Evolutionary conservation across 2,888 invertebrate genomes (phyloP), one percentile per base, ranked within the genome.

Genomic region (Prosopocoilus inquinatus): DNA sequence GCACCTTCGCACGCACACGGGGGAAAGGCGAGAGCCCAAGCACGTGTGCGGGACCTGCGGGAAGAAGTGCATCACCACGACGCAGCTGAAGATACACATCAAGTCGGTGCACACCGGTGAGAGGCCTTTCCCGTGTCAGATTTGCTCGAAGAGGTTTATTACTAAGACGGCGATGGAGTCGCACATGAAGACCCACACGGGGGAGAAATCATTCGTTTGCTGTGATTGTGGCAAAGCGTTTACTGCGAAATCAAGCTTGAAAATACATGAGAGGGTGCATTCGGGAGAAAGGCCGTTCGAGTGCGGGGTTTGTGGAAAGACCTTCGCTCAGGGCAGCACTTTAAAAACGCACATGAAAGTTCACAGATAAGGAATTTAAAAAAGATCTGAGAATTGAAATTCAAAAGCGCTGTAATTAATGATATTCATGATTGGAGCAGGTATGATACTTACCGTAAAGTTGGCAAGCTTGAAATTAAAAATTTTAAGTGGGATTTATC

Each of bases 1-100:
- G 2, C 71, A 71, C 51, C 58, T 66, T 16, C 60, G 67, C 16
- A 66, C 62, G 2, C 68, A 68, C 47, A 67, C 68, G 1, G 68
- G 68, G 7, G 67, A 68, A 53, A 47, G 64, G 20, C 66, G 65
- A 1, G 20, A 46, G 28, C 46, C 28, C 2, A 46, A 12, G n/a
- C 64, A 65, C 52, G 59, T 64, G 8, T 68, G 68, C 8, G 35
- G 9, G 9, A 47, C 33, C 12, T 34, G 68, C 49, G 67, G 57
- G 52, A 72, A 71, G 48, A 63, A 66, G 52, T 72, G 71, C 43
- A 65, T 77, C 15, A 78, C 78, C 8, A 74, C 77, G 5, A 78
- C 78, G 77, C 78, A 78, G 64, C 61, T 78, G 44, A 78, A 78
- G 60, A 78, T 78, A 55, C 78, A 78, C 60, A 77, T 78, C 76